These are phyloP conservation scores for Amphiprion clarkii DNA, from an alignment of 2,797 vertebrate species.

Conservation along the genomic window DNA sequence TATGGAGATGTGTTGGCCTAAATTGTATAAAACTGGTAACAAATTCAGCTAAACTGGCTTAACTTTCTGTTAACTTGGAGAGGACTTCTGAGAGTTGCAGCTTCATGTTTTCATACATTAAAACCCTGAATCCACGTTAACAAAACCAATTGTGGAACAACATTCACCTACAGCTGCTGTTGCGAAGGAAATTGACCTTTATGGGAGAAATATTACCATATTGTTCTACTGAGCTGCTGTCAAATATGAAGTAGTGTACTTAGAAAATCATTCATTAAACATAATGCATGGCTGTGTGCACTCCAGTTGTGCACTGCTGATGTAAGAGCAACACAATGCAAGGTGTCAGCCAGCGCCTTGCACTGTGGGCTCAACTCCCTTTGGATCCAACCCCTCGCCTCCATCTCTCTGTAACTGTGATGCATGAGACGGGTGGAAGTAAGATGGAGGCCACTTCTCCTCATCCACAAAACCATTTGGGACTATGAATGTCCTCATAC, in stretches of 20 bases:
- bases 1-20: neutral
- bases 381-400: constrained; percentile 42
- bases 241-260: neutral
- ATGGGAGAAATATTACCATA: no score
- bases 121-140: neutral
- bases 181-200: neutral
- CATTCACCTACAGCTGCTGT: neutral
- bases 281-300: neutral
- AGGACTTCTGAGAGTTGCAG: neutral
- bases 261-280: constrained; percentile 3
- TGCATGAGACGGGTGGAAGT: constrained; percentile 55
- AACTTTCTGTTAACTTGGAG: neutral
- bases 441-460: constrained; percentile 61
- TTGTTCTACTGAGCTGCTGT: neutral
- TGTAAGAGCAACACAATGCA: constrained; percentile 16
- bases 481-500: constrained; percentile 68
- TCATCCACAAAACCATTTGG: constrained; percentile 64
- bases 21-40: constrained; percentile 17
- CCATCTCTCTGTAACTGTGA: constrained; percentile 63
- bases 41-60: neutral
- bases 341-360: constrained; percentile 45
- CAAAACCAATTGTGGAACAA: neutral
- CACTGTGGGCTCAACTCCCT: constrained; percentile 51
- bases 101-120: neutral
- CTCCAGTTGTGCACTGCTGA: neutral